Evolutionary conservation across 2,888 invertebrate species (phyloP).

Genomic region (Hypercompe scribonia): DNA sequence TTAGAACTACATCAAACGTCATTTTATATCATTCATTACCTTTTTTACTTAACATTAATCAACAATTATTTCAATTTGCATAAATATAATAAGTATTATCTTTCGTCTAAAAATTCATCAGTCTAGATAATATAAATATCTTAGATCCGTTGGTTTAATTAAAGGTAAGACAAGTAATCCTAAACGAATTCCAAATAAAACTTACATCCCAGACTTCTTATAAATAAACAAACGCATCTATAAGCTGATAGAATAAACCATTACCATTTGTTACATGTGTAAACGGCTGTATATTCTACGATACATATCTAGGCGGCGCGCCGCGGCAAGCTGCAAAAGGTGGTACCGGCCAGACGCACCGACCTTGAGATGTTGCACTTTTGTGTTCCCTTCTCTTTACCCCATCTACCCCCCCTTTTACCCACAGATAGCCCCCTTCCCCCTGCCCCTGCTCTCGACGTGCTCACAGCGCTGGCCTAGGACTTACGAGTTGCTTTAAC

Average conservation of each 20-base stretch:
- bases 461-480: constrained; percentile 46
- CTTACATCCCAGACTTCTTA: constrained; percentile 23
- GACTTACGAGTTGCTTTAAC: constrained; percentile 47
- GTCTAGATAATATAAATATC: neutral
- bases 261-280: constrained; percentile 51
- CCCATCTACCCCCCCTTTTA: constrained; percentile 20
- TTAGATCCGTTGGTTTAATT: neutral
- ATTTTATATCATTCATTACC: neutral
- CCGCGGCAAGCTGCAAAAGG: constrained; percentile 40
- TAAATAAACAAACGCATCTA: constrained; percentile 35
- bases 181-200: constrained; percentile 6
- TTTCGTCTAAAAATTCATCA: neutral
- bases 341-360: constrained; percentile 59
- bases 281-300: constrained; percentile 35
- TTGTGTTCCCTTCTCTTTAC: constrained; percentile 41
- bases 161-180: neutral
- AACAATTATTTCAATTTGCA: neutral
- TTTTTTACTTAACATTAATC: neutral
- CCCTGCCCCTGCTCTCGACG: constrained; percentile 23
- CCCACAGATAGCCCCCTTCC: constrained; percentile 20
- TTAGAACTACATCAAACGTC: neutral
- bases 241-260: constrained; percentile 37
- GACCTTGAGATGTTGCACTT: constrained; percentile 79
- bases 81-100: neutral
- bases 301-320: constrained; percentile 43